A percentile compares a stretch with the other conserved stretches of the same genome.
phyloP scores from a whole-genome alignment of 1,140 invertebrate genomes.

The Papilio dardanus region DNA sequence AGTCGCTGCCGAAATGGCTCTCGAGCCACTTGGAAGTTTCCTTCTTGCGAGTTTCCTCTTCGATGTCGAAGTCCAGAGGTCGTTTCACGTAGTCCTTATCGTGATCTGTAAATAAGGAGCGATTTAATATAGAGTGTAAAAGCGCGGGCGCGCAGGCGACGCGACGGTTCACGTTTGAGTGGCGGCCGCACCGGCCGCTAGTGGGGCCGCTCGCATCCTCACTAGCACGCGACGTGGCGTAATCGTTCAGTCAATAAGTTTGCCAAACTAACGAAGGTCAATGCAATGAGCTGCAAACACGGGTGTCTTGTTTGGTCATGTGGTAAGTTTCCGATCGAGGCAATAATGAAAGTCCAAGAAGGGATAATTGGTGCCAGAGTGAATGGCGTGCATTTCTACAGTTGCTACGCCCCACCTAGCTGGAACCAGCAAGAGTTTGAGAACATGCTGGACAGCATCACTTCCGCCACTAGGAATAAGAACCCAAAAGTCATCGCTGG shows the following conservation, averaged over 20 bases:
- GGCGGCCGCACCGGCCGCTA: too few relatives aligned
- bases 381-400: conserved; percentile 14
- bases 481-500: background rate
- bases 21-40: conserved; percentile 95
- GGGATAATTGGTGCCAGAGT: conserved; percentile 1
- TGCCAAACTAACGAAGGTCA: conserved; percentile 79
- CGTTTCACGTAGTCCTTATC: conserved; percentile 91
- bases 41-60: conserved; percentile 93
- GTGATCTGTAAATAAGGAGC: conserved; percentile 70
- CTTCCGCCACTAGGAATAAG: background rate
- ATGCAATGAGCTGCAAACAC: conserved; percentile 73
- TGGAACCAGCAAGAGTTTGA: conserved; percentile 10
- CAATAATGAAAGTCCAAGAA: background rate
- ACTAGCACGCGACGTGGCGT: conserved; percentile 67
- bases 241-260: conserved; percentile 77
- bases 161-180: conserved; percentile 51
- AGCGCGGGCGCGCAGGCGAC: conserved; percentile 58
- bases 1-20: conserved; percentile 94
- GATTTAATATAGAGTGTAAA: conserved; percentile 46
- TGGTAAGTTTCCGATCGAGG: background rate
- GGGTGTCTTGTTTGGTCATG: conserved; percentile 45
- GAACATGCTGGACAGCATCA: background rate
- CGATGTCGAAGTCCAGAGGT: conserved; percentile 91
- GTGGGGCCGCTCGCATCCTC: conserved; percentile 54
- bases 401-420: conserved; percentile 16